Percentiles rank a stretch among this genome's conserved stretches.
phyloP scores from a whole-genome alignment of 2,888 invertebrate genomes.

The Mystacides longicornis region DNA sequence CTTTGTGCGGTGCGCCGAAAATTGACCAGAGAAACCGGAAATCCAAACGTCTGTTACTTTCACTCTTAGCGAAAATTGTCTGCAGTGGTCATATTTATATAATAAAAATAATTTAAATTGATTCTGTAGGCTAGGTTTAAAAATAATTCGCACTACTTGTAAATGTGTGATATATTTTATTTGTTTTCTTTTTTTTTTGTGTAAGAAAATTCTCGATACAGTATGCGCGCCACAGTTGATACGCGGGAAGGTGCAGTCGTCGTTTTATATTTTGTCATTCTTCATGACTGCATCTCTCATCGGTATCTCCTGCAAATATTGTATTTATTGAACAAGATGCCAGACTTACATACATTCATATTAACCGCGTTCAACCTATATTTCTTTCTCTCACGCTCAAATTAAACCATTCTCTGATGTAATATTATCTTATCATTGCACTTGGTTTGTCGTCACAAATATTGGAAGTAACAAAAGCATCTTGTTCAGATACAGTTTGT shows the following conservation, averaged over 20 bases:
- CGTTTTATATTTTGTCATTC: not conserved
- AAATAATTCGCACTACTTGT: too few species aligned
- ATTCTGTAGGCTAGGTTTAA: constrained; percentile 4
- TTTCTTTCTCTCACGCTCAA: not conserved
- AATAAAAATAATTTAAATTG: not conserved
- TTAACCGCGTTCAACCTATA: not conserved
- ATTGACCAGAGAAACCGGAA: too few species aligned
- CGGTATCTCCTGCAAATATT: constrained; percentile 23
- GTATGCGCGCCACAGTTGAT: constrained; percentile 23
- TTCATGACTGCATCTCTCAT: not conserved
- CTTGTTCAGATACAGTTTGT: constrained; percentile 56
- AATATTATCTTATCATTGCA: not conserved
- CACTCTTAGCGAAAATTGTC: not conserved
- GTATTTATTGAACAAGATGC: constrained; percentile 11
- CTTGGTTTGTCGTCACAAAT: not conserved
- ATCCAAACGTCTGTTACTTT: constrained; percentile 4
- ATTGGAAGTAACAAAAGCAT: constrained; percentile 5
- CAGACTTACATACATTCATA: not conserved
- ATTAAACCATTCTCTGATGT: not conserved
- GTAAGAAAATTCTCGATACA: not conserved
- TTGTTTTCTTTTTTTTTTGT: too few species aligned
- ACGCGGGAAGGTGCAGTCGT: not conserved
- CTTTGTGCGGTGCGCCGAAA: not conserved
- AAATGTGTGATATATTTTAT: too few species aligned
- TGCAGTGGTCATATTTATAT: not conserved